Percentiles rank a stretch among this genome's conserved stretches.
Evolutionary conservation across 2,888 invertebrate species (phyloP).

Genomic region (Euplagia quadripunctaria): DNA sequence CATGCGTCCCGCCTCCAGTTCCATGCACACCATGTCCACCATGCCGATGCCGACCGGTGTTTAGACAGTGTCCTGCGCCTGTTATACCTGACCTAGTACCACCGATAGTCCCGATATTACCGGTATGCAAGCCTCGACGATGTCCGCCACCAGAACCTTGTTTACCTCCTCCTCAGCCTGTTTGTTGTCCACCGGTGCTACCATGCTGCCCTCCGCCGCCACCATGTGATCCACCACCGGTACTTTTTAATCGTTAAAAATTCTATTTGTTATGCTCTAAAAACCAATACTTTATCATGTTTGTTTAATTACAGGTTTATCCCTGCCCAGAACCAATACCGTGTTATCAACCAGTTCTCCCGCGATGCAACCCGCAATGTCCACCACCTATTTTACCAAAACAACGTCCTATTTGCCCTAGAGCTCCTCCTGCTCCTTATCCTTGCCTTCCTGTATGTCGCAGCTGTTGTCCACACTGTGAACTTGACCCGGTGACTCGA

Average conservation of each 20-base stretch:
- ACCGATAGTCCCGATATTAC: conserved; percentile 78
- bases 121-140: conserved; percentile 75
- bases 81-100: conserved; percentile 75
- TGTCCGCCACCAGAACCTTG: conserved; percentile 65
- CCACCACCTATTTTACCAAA: conserved; percentile 85
- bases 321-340: conserved; percentile 78
- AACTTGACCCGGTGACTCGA: conserved; percentile 86
- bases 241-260: conserved; percentile 44
- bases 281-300: background rate
- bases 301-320: conserved; percentile 59
- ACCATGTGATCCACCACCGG: conserved; percentile 80
- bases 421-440: conserved; percentile 77
- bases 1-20: conserved; percentile 75
- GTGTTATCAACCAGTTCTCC: conserved; percentile 79
- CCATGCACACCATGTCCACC: conserved; percentile 81
- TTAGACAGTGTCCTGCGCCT: conserved; percentile 77
- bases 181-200: conserved; percentile 77
- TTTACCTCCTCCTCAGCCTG: conserved; percentile 68
- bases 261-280: background rate
- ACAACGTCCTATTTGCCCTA: conserved; percentile 81
- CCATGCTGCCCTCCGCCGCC: conserved; percentile 82
- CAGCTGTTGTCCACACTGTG: conserved; percentile 78
- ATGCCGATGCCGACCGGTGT: conserved; percentile 73
- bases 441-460: conserved; percentile 83
- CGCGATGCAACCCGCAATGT: conserved; percentile 83